Evolutionary conservation across 2,113 vertebrate species (phyloP).

Genomic region (Amphiprion percula): DNA sequence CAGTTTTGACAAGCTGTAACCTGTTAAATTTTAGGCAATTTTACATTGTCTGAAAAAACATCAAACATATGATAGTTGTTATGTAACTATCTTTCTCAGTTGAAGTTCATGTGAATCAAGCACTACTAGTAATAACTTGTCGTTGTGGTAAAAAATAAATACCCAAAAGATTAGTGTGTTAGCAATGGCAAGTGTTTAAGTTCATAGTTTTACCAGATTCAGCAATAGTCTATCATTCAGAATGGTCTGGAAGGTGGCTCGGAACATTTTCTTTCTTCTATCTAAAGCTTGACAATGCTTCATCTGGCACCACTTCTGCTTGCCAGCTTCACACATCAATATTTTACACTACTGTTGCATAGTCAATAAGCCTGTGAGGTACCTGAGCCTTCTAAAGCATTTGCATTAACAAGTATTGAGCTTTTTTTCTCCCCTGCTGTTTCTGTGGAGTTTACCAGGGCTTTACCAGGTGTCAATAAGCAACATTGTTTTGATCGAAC

Average conservation of each 20-base stretch:
- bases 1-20: too few species aligned
- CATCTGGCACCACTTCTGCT: background rate
- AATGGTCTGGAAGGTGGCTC: background rate
- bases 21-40: too few species aligned
- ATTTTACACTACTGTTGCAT: conserved; percentile 15
- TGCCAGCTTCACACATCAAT: conserved; percentile 6
- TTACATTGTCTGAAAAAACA: too few species aligned
- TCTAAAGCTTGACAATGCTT: background rate
- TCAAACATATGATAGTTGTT: too few species aligned
- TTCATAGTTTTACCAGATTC: background rate
- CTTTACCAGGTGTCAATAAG: background rate
- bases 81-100: too few species aligned
- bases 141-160: too few species aligned
- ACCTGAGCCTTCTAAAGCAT: background rate
- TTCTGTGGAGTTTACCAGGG: background rate
- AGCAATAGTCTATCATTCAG: background rate
- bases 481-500: conserved; percentile 22
- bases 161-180: too few species aligned
- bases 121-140: too few species aligned
- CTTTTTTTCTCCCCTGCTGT: background rate
- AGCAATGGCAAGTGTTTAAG: background rate
- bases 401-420: background rate
- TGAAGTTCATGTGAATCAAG: too few species aligned
- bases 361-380: conserved; percentile 8
- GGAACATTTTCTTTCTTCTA: background rate